Evolutionary conservation across 2,797 vertebrate species (phyloP), one percentile per base, ranked within the genome.

Genomic region (Tamandua tetradactyla): DNA sequence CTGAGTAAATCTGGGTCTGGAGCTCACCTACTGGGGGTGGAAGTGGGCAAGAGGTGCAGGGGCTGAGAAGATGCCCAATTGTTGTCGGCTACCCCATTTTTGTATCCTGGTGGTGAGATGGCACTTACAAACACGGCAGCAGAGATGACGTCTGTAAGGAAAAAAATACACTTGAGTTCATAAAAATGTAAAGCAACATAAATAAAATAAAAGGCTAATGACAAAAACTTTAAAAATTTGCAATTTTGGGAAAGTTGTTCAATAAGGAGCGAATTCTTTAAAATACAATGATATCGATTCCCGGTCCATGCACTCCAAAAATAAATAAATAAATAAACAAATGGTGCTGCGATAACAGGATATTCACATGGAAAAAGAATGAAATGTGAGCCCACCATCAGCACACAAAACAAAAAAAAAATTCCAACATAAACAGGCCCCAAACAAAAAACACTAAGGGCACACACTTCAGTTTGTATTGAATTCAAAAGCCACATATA

Each of bases 81-180:
- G 5, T 23, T 1, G 20, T 27, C 15, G 9, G 7, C 13, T 49
- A 5, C 0, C 5, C 8, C 0, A 1, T 5, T 18, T 12, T 68
- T 12, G 20, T 11, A 17, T 35, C 23, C 22, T 44, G 49, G n/a
- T 84, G 30, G 1, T 3, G 61, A 62, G 30, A 13, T 8, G 25
- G 12, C 25, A 2, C 18, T 52, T 61, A 5, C 1, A 40, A 59
- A 2, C 7, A 4, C 2, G 61, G 4, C 2, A 15, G 75, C 52
- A 62, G 68, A 86, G 49, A 32, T 32, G 30, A 74, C 3, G 7
- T 37, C 64, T 27, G 32, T 37, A 37, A 42, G 44, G 32, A 15
- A 2, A 5, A 42, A 35, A 37, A 7, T 42, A 68, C 13, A 44
- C n/a, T 22, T 10, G 6, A 44, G 40, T 47, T 81, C 87, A 86